Percentiles rank a stretch among this genome's conserved stretches.
Conservation (phyloP, 2,888 invertebrate species). For the Proisotoma minuta region DNA sequence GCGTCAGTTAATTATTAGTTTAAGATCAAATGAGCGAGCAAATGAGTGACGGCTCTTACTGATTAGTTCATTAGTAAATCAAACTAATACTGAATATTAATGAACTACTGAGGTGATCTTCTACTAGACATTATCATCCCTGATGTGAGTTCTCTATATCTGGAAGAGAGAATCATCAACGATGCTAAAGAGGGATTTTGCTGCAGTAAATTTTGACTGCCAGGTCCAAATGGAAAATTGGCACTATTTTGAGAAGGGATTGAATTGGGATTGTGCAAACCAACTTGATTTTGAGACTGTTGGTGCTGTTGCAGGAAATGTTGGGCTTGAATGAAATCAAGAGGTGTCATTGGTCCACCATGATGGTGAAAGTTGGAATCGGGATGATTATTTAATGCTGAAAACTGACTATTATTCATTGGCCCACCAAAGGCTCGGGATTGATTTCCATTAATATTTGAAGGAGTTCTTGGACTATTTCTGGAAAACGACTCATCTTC, state of each 20-base stretch:
- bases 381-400: background rate
- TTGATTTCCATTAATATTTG: background rate
- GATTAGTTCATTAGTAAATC: background rate
- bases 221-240: background rate
- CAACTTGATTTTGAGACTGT: conserved; percentile 1
- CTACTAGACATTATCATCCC: conserved; percentile 31
- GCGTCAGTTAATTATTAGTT: too few species aligned
- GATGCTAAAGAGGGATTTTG: conserved; percentile 36
- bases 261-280: conserved; percentile 38
- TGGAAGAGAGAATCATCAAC: conserved; percentile 34
- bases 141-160: conserved; percentile 40
- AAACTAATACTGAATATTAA: background rate
- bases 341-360: conserved; percentile 18
- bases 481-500: conserved; percentile 17
- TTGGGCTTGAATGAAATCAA: conserved; percentile 33
- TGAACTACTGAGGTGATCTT: conserved; percentile 20
- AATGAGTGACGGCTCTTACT: background rate
- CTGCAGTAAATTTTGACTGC: conserved; percentile 19
- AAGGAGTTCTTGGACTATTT: background rate
- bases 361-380: too few species aligned
- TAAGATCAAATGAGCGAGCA: too few species aligned
- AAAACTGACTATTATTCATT: background rate
- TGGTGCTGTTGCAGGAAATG: conserved; percentile 18
- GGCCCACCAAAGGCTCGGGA: background rate
- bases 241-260: conserved; percentile 22